Base-by-base conservation (phyloP, 2,888 invertebrate genomes). In the Chymomyza amoena region DNA sequence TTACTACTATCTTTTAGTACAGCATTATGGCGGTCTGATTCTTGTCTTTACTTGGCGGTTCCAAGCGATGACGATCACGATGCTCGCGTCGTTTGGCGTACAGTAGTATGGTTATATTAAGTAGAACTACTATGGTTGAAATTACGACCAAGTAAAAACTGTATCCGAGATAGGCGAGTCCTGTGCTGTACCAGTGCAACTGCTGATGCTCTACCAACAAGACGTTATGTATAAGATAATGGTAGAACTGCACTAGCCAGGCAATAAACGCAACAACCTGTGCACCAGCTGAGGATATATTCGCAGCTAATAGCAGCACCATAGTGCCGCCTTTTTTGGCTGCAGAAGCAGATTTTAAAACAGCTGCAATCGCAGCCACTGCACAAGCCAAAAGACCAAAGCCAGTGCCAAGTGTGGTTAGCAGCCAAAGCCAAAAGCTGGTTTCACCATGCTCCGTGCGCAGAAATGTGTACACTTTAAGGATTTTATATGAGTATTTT, bases 191-290 rank as follows among this genome's bases (percentile, higher is more conserved):
- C 97, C 98, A 98, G 84, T 95, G 94, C 80, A 95, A 95, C 45
- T 95, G 94, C 69, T 94, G 93, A 88, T 97, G 97, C 84, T 96
- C 96, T 62, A 94, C 93, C 0, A 96, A 94, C 92, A 98, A 93
- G 2, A 98, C 96, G 90, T 97, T 98, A 89, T 95, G 93, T 86
- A 95, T 95, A 64, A 98, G 93, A 89, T 96, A 95, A 60, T 95
- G 93, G 91, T 95, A 96, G 92, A 95, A 98, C 92, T 98, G 96
- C 36, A 95, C 94, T 75, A 96, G 92, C 97, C 97, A 98, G 69
- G 97, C 94, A 36, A 95, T 93, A 76, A 96, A 94, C 13, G 96
- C 96, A 28, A 95, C 93, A 39, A 96, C 90, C 88, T 96, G 95
- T 84, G 95, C 95, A 32, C 96, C 88, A 77, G 96, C 97, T 95